A percentile compares a stretch with the other conserved stretches of the same genome.
Conservation (phyloP, 2,113 vertebrate species). For the Camarhynchus parvulus region DNA sequence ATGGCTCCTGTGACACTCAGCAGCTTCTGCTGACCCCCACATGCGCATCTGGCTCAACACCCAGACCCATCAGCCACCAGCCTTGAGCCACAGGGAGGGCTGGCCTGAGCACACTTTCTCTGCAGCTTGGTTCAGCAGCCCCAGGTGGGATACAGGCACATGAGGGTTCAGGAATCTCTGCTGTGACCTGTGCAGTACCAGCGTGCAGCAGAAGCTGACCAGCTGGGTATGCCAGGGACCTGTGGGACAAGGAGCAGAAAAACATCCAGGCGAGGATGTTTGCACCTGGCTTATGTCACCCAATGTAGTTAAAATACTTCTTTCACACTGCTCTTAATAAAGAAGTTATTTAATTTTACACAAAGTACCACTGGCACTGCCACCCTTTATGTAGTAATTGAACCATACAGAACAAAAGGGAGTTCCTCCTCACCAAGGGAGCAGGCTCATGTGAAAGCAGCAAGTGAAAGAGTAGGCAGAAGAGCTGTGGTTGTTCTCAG, state of each 20-base stretch:
- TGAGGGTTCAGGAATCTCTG: not conserved
- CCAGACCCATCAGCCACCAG: fast-evolving
- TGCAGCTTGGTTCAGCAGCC: not conserved
- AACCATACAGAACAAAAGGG: not conserved
- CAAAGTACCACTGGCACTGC: not conserved
- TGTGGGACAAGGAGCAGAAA: not conserved
- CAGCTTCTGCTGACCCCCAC: not conserved
- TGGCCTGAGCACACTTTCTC: not conserved
- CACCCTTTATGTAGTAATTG: not conserved
- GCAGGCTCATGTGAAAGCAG: fast-evolving
- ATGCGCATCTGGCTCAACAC: not conserved
- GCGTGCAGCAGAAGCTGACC: not conserved
- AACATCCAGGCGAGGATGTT: not conserved
- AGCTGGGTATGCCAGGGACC: not conserved
- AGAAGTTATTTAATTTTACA: not conserved
- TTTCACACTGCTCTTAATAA: not conserved
- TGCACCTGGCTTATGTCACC: not conserved
- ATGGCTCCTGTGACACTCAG: fast-evolving
- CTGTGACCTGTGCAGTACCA: not conserved
- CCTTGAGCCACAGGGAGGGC: fast-evolving
- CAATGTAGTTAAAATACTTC: not conserved
- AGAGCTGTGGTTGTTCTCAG: not conserved
- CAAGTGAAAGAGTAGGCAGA: not conserved
- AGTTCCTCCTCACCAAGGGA: not conserved
- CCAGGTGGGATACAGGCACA: not conserved